Conservation (phyloP, 2,797 vertebrate species). For the Varecia variegata region DNA sequence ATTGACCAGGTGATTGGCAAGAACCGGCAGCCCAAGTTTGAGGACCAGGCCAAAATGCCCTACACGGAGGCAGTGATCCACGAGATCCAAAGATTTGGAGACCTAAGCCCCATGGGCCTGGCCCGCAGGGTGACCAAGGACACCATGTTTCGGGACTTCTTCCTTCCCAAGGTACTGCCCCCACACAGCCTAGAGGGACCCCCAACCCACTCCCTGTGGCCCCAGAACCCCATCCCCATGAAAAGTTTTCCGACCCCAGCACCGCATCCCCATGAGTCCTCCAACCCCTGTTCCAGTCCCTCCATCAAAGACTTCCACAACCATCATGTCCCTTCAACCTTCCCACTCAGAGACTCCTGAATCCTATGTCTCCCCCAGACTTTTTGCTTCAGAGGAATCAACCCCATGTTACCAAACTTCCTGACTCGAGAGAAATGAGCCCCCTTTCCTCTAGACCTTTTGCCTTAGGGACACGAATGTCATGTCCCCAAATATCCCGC, state of each 20-base stretch:
- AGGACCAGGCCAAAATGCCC: conserved; percentile 79
- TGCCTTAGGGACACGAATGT: too few species aligned
- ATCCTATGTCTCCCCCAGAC: neutral
- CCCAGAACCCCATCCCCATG: accelerated
- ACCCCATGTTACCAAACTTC: neutral
- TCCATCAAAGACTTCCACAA: neutral
- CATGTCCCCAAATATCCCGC: too few species aligned
- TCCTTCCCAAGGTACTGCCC: conserved; percentile 81
- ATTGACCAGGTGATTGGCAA: conserved; percentile 81
- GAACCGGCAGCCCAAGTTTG: conserved; percentile 70
- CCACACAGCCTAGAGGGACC: too few species aligned
- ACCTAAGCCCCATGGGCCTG: neutral
- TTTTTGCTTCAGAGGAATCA: neutral
- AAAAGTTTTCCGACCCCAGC: too few species aligned
- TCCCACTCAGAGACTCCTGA: neutral
- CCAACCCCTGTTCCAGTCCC: neutral
- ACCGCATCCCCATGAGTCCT: accelerated
- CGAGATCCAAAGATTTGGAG: conserved; percentile 70
- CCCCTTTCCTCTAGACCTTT: too few species aligned
- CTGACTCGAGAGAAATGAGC: neutral
- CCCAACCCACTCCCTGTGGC: neutral
- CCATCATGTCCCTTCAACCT: neutral
- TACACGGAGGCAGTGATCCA: conserved; percentile 83
- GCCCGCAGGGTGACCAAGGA: conserved; percentile 74
- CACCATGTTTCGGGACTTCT: conserved; percentile 77